Evolutionary conservation across 2,888 invertebrate genomes (phyloP).

Genomic region (Stictocephala bisonia): DNA sequence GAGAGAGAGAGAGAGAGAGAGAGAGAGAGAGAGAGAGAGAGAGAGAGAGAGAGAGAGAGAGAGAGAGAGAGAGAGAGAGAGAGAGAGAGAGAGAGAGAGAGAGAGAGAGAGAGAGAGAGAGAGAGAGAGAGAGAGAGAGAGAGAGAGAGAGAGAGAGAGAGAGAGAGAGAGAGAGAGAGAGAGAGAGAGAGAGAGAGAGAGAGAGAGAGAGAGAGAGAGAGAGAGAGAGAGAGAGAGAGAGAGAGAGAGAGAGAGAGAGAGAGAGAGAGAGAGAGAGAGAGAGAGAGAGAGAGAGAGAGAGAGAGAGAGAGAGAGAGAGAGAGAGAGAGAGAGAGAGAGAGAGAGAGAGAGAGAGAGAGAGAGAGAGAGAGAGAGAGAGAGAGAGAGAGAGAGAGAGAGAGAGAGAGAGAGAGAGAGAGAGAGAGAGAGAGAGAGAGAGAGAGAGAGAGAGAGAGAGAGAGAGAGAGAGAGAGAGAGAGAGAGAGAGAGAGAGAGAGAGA

Average conservation of each 20-base stretch:
- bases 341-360: not conserved
- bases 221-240: too few relatives aligned
- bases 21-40: constrained; percentile 26
- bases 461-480: constrained; percentile 48
- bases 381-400: constrained; percentile 18
- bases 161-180: constrained; percentile 23
- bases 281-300: not conserved
- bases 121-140: constrained; percentile 33
- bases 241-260: too few relatives aligned
- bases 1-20: not conserved
- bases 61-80: constrained; percentile 39
- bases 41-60: constrained; percentile 1
- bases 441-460: constrained; percentile 42
- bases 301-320: not conserved
- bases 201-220: too few relatives aligned
- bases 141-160: constrained; percentile 49
- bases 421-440: constrained; percentile 28
- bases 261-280: not conserved
- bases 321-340: constrained; percentile 9
- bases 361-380: not conserved
- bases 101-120: constrained; percentile 49
- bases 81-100: constrained; percentile 46
- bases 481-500: constrained; percentile 45
- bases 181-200: not conserved
- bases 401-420: not conserved